Conservation (phyloP, 2,113 vertebrate genomes). For the Ancistrus triradiatus region DNA sequence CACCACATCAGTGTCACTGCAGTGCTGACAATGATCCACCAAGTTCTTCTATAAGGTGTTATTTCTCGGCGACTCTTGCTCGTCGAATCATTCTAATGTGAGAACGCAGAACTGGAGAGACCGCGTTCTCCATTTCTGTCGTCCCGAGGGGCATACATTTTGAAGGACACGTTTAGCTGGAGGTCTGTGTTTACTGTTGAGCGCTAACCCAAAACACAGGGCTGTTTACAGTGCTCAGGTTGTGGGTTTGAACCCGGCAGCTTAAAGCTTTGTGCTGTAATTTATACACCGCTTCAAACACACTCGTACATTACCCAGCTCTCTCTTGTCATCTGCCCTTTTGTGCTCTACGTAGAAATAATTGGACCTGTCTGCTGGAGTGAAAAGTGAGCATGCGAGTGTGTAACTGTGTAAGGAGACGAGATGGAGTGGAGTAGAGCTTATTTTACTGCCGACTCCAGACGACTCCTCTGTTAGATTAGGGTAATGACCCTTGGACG, state of each 20-base stretch:
- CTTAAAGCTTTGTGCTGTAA: conserved; percentile 2
- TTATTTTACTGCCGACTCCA: conserved; percentile 19
- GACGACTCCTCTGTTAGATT: conserved; percentile 28
- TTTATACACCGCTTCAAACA: neutral
- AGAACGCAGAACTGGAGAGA: too few species aligned
- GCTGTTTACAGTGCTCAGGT: conserved; percentile 10
- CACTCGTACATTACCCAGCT: conserved; percentile 3
- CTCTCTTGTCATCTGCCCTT: conserved; percentile 7
- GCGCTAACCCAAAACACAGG: neutral
- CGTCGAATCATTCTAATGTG: too few species aligned
- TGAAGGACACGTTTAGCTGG: neutral
- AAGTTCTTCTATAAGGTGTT: too few species aligned
- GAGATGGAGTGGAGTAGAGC: conserved; percentile 19
- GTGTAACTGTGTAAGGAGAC: conserved; percentile 3
- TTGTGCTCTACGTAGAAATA: conserved; percentile 22
- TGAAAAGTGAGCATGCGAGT: conserved; percentile 20
- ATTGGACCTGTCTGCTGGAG: conserved; percentile 15
- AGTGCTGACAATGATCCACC: too few species aligned
- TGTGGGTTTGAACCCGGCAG: neutral
- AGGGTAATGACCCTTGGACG: conserved; percentile 38
- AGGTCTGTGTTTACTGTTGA: neutral
- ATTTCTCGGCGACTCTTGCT: too few species aligned
- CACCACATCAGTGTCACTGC: too few species aligned
- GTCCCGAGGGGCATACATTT: too few species aligned
- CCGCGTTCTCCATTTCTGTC: too few species aligned